Conservation (phyloP, 2,797 vertebrate species). For the Tinamus major region DNA sequence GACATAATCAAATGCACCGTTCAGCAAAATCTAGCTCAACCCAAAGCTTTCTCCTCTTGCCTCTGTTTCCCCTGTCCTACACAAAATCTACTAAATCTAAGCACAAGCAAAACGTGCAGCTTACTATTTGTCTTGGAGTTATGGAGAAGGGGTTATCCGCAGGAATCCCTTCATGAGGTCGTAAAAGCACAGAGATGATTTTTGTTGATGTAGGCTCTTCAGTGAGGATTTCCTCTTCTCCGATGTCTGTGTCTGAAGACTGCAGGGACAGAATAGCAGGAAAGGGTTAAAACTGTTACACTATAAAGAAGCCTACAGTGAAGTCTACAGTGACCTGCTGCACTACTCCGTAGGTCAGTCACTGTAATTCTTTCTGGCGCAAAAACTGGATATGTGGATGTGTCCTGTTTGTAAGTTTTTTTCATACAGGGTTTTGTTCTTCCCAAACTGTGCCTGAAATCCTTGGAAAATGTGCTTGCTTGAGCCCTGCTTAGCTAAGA, state of each 20-base stretch:
- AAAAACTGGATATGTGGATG: neutral
- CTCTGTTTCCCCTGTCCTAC: neutral
- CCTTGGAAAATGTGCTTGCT: neutral
- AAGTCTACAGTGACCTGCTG: neutral
- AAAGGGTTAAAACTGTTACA: conserved; percentile 39
- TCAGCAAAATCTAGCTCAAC: neutral
- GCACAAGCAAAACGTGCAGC: neutral
- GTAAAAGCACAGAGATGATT: conserved; percentile 83
- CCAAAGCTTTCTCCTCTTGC: neutral
- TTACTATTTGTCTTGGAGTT: conserved; percentile 90
- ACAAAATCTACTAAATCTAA: neutral
- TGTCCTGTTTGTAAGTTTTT: neutral
- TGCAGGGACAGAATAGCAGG: conserved; percentile 16
- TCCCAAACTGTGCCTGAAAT: neutral
- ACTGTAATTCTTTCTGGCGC: conserved; percentile 21
- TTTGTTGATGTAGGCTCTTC: conserved; percentile 48
- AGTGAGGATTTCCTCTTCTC: neutral
- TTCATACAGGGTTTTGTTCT: neutral
- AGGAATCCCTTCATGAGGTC: conserved; percentile 83
- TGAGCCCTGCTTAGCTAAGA: neutral
- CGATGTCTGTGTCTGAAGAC: neutral
- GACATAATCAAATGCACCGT: neutral
- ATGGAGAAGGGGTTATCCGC: conserved; percentile 86
- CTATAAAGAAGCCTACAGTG: neutral
- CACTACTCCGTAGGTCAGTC: neutral